Evolutionary conservation across 2,113 vertebrate species (phyloP), one percentile per base, ranked within the genome.

Genomic region (Gracilinanus agilis): DNA sequence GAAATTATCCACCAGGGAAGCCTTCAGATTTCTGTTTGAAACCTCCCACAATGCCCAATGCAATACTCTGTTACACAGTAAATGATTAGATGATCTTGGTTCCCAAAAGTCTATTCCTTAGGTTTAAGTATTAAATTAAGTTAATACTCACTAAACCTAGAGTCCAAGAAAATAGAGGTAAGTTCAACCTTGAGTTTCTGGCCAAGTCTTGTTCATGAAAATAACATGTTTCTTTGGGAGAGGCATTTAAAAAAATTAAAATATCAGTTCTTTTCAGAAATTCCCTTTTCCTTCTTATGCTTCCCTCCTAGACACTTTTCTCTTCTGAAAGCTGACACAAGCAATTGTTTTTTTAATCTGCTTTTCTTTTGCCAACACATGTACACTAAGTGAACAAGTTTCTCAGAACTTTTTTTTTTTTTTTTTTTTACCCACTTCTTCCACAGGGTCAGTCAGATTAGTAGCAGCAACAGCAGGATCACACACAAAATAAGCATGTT

Each of bases 371-470:
- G 19, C 16, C n/a, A 83, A n/a, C 16, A 83, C 34, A 83, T 83
- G 6, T n/a, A 83, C n/a, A 83, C n/a, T 40, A 83, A 83, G 21
- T 40, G 67, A 40, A 75, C 13, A 34, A 19, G 8, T 40, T 55
- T 94, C 92, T 75, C 24, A 94, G 67, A 90, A 90, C 53, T 29
- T 91, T 94, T 55, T n/a, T 23, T 90, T 93, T 94, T 21, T 58
- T 92, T 93, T 92, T 53, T 90, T 75, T 75, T 40, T 8, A 40
- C 16, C n/a, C 67, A 40, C 53, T 92, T 89, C 34, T 93, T 95
- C 56, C 56, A 54, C 54, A 95, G n/a, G 94, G 91, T 91, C 90
- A 95, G 34, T 91, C 88, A 95, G 44, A 27, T 90, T 25, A 58
- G 23, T 89, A 91, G 34, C 90, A 90, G 91, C 12, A 92, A 88